phyloP scores from a whole-genome alignment of 2,113 vertebrate species.

The Pseudonaja textilis region DNA sequence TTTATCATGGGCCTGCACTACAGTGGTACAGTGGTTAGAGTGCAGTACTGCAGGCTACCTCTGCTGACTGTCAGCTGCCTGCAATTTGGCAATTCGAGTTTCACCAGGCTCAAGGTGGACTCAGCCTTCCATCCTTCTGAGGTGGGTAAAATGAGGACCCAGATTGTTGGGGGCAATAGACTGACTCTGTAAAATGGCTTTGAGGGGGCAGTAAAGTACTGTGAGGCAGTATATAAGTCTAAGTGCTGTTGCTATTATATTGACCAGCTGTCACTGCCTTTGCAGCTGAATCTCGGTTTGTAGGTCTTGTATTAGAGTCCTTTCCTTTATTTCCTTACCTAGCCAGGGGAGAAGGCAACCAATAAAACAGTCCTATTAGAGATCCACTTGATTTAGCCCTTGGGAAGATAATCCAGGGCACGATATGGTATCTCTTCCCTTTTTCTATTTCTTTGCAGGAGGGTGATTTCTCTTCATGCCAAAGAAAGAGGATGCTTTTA shows the following conservation, averaged over 20 bases:
- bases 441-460: not conserved
- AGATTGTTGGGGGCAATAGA: no score
- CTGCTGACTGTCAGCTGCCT: no score
- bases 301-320: not conserved
- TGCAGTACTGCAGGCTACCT: no score
- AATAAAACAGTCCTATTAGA: not conserved
- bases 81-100: no score
- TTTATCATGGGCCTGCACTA: not conserved
- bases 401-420: not conserved
- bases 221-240: no score
- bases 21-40: no score
- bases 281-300: constrained; percentile 10
- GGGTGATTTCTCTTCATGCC: no score
- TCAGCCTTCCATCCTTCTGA: no score
- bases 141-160: no score
- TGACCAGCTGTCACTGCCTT: constrained; percentile 1
- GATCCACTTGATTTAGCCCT: not conserved
- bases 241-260: not conserved
- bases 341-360: not conserved
- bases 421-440: not conserved
- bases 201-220: not conserved
- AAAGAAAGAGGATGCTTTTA: not conserved
- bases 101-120: no score
- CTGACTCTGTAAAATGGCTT: no score
- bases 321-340: not conserved